Evolutionary conservation across 2,888 invertebrate genomes (phyloP).

Genomic region (Dasypogon diadema): DNA sequence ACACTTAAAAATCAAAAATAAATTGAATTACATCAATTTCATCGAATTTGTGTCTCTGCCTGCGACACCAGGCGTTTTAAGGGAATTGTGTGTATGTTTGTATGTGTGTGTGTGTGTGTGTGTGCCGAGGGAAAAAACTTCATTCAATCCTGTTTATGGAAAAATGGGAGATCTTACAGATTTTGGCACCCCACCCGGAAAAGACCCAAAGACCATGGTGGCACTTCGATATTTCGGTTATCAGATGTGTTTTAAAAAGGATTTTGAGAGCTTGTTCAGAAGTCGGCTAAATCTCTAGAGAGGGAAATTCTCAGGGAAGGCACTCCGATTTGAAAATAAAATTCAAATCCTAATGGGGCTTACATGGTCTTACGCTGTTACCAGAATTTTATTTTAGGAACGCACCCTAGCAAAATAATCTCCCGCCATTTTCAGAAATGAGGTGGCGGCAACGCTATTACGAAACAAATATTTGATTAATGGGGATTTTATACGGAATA

Average conservation of each 20-base stretch:
- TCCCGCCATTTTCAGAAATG: no score
- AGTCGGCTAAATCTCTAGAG: not conserved
- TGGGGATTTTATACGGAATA: no score
- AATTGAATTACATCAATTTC: slow-evolving; percentile 55
- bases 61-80: not conserved
- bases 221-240: not conserved
- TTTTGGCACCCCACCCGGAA: not conserved
- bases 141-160: not conserved
- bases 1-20: slow-evolving; percentile 56
- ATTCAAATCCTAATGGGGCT: slow-evolving; percentile 15
- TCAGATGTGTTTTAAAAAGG: slow-evolving; percentile 3
- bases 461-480: no score
- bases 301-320: no score
- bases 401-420: no score
- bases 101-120: no score
- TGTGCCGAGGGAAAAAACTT: no score
- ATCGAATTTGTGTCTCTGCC: slow-evolving; percentile 48
- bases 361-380: not conserved
- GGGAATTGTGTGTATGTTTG: not conserved
- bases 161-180: not conserved
- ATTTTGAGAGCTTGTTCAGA: not conserved
- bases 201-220: not conserved
- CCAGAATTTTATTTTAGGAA: no score
- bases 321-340: not conserved
- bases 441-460: no score